Conservation (phyloP, 92 coral and sea anemone genomes). For the Hydrozoanthus gracilis region DNA sequence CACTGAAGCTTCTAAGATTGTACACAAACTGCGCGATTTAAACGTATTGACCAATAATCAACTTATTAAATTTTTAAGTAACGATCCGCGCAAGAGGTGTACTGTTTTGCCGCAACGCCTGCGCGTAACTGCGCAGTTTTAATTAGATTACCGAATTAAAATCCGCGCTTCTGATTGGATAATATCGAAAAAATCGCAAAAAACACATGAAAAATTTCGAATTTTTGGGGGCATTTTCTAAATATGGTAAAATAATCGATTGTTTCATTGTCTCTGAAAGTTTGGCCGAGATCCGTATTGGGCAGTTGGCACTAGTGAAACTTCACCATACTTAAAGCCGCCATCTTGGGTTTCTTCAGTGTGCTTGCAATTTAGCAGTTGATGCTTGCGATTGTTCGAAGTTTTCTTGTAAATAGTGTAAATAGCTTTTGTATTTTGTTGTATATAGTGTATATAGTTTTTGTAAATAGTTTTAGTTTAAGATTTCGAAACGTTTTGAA, state of each 20-base stretch:
- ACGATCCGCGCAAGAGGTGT: constrained; percentile 40
- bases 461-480: background rate
- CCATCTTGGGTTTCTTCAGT: constrained; percentile 9
- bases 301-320: constrained; percentile 17
- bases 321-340: constrained; percentile 6
- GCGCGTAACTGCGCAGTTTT: background rate
- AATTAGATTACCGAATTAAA: constrained; percentile 37
- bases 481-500: constrained; percentile 9
- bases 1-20: no score
- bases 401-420: constrained; percentile 25
- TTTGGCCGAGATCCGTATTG: constrained; percentile 26
- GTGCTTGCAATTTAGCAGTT: background rate
- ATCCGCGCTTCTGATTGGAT: constrained; percentile 25
- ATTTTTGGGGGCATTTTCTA: constrained; percentile 7
- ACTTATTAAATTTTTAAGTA: constrained; percentile 22
- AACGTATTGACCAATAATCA: no score
- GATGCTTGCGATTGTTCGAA: background rate
- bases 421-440: constrained; percentile 25
- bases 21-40: no score
- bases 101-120: constrained; percentile 39
- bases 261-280: constrained; percentile 37
- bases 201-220: constrained; percentile 2
- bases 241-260: constrained; percentile 18
- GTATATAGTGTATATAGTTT: constrained; percentile 32
- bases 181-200: constrained; percentile 16